Conservation (phyloP, 2,888 invertebrate species). For the Rhodophaea formosa region DNA sequence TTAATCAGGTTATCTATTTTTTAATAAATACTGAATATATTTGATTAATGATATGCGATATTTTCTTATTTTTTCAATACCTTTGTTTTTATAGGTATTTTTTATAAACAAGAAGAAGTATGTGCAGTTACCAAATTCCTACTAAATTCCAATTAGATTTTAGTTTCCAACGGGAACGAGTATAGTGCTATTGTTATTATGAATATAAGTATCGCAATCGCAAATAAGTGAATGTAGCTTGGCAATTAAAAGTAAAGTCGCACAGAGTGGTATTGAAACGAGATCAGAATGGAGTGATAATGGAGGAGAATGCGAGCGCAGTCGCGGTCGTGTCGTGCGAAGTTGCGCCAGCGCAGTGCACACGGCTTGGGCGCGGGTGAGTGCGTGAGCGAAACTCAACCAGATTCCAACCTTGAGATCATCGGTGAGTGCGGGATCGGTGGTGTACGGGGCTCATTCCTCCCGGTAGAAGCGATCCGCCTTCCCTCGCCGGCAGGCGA, state of each 20-base stretch:
- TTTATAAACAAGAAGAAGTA: too few relatives aligned
- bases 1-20: too few relatives aligned
- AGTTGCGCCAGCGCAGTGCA: slow-evolving; percentile 55
- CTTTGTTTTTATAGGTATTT: too few relatives aligned
- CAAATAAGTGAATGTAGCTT: slow-evolving; percentile 45
- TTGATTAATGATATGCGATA: too few relatives aligned
- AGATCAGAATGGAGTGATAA: slow-evolving; percentile 62
- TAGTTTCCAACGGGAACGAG: background rate
- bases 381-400: slow-evolving; percentile 30
- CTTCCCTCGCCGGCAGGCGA: slow-evolving; percentile 76
- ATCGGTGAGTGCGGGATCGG: slow-evolving; percentile 76
- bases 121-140: too few relatives aligned
- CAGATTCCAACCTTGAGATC: slow-evolving; percentile 77
- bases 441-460: slow-evolving; percentile 79
- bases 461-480: slow-evolving; percentile 73
- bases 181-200: background rate
- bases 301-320: slow-evolving; percentile 55
- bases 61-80: too few relatives aligned
- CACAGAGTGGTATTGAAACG: slow-evolving; percentile 49
- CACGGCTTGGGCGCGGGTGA: slow-evolving; percentile 23
- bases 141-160: slow-evolving; percentile 11
- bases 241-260: slow-evolving; percentile 25
- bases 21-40: too few relatives aligned
- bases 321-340: slow-evolving; percentile 58
- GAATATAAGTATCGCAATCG: background rate